Base-by-base conservation (phyloP, 1,140 invertebrate genomes). In the Cardiocondyla obscurior region DNA sequence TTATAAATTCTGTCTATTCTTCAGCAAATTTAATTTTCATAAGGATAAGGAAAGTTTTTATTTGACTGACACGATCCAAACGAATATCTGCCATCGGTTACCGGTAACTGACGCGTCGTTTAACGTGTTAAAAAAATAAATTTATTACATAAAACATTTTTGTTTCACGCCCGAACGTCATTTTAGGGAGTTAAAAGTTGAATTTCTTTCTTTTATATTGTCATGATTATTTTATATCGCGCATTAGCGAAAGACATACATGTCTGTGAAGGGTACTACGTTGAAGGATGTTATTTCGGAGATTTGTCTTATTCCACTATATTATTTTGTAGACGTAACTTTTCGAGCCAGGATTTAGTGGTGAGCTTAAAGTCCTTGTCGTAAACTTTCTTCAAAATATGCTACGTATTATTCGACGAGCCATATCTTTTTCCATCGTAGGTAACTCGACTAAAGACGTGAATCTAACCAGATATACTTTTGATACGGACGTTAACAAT, bases 341-440 rank as follows among this genome's bases (percentile, higher is more conserved):
- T 39, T 28, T 14, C 12, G 25, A 46, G n/a, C 7, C 57, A 49
- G 64, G 72, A 76, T 72, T 72, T 72, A 72, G 33, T 12, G n/a
- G 33, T 33, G 46, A 64, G 72, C 72, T 76, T 76, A 46, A n/a
- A 62, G 28, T 62, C 12, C 28, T 74, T 7, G n/a, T 44, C 36
- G 55, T 76, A 76, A 62, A 46, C 72, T 62, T 60, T 8, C 36
- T 76, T 64, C 42, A 12, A 64, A 76, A 49, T 39, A 39, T 76
- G 36, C 39, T 33, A 42, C 22, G 53, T 55, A 42, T 62, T 49
- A 7, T 6, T n/a, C 46, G 39, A 22, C 14, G 72, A 64, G 72
- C 7, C 30, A 12, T 33, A 49, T 64, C 57, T 33, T 64, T 6
- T 49, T 46, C 16, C 28, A 62, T 76, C n/a, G 12, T 58, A 8